A percentile compares a stretch with the other conserved stretches of the same genome.
Evolutionary conservation across 2,888 invertebrate genomes (phyloP).

Genomic region (Chrysina gloriosa): DNA sequence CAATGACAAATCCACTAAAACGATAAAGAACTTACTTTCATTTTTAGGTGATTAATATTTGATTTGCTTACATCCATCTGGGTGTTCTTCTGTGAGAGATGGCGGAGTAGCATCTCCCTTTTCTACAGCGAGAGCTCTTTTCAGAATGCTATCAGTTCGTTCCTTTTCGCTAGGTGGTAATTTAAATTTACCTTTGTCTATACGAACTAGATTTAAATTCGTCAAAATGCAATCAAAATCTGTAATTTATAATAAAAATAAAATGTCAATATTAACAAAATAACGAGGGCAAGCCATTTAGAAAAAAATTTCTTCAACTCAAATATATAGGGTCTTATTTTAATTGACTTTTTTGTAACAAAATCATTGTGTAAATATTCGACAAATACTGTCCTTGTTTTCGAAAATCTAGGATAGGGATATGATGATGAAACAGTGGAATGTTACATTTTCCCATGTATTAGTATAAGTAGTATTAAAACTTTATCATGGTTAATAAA

Average conservation of each 20-base stretch:
- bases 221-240: constrained; percentile 92
- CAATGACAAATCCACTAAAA: constrained; percentile 83
- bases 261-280: constrained; percentile 21
- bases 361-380: too few relatives aligned
- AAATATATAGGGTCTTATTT: too few relatives aligned
- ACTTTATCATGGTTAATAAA: too few relatives aligned
- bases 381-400: too few relatives aligned
- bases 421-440: too few relatives aligned
- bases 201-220: constrained; percentile 80
- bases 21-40: neutral
- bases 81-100: constrained; percentile 83
- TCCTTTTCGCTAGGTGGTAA: constrained; percentile 80
- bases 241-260: constrained; percentile 60
- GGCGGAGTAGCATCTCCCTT: constrained; percentile 73
- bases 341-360: neutral
- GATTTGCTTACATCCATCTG: constrained; percentile 81
- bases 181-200: constrained; percentile 77
- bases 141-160: constrained; percentile 85
- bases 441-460: too few relatives aligned
- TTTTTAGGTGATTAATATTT: neutral
- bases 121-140: constrained; percentile 85
- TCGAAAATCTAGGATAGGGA: too few relatives aligned
- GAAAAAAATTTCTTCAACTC: too few relatives aligned
- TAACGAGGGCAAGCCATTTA: neutral
- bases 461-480: too few relatives aligned